Conservation (phyloP, 2,888 invertebrate species). For the Spilosoma lubricipeda region DNA sequence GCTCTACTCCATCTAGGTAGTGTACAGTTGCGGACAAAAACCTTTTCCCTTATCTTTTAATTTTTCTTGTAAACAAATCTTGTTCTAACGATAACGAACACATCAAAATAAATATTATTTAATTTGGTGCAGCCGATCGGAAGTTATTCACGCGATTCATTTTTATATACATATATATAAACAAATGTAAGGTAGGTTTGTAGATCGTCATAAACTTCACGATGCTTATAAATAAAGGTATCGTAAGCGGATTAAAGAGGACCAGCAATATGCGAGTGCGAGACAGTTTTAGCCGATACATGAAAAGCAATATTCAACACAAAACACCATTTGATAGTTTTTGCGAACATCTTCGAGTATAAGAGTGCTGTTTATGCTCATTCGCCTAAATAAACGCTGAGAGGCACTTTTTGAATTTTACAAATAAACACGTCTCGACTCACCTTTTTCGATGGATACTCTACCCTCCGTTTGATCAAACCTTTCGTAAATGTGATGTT, state of each 20-base stretch:
- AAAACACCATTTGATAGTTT: not conserved
- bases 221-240: not conserved
- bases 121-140: no score
- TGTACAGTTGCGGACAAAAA: no score
- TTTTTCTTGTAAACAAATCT: no score
- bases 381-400: constrained; percentile 39
- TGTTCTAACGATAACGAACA: no score
- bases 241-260: not conserved
- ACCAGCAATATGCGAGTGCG: not conserved
- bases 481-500: constrained; percentile 39
- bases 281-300: not conserved
- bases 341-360: constrained; percentile 23
- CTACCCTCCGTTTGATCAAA: constrained; percentile 18
- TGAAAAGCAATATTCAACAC: not conserved
- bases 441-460: constrained; percentile 42
- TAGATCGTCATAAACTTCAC: not conserved
- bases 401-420: constrained; percentile 39
- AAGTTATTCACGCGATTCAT: no score
- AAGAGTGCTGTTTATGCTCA: constrained; percentile 42
- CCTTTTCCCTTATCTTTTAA: no score
- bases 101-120: no score
- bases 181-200: not conserved
- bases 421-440: constrained; percentile 45
- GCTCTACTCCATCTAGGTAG: no score
- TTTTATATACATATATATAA: no score